phyloP scores from a whole-genome alignment of 2,113 vertebrate genomes.

The Dipodomys ordii region DNA sequence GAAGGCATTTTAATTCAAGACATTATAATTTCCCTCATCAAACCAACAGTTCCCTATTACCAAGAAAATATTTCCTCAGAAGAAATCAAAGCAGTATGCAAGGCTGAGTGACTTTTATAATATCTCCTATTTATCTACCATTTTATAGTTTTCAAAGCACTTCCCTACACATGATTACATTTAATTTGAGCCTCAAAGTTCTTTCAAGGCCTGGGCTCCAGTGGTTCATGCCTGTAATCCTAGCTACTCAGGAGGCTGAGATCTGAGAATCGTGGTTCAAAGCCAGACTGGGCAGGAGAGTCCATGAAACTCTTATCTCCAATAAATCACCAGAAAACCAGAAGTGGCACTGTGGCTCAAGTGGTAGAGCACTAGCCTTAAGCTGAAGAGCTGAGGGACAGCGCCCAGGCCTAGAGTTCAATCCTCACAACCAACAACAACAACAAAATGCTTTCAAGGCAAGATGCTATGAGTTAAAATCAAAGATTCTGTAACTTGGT shows the following conservation, averaged over 20 bases:
- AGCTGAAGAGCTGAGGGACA: too few relatives aligned
- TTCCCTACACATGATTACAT: conserved; percentile 55
- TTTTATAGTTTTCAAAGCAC: conserved; percentile 55
- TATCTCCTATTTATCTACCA: conserved; percentile 50
- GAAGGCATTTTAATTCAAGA: conserved; percentile 27
- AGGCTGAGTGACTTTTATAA: conserved; percentile 53
- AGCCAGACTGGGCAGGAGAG: too few relatives aligned
- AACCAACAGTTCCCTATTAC: neutral
- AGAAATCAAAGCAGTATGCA: conserved; percentile 50
- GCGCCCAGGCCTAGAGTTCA: too few relatives aligned
- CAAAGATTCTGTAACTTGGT: neutral
- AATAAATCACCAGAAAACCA: too few relatives aligned
- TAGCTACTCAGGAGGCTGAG: too few relatives aligned
- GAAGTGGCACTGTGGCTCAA: too few relatives aligned
- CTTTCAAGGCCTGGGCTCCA: neutral
- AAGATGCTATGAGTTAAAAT: conserved; percentile 43
- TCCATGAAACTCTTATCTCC: too few relatives aligned
- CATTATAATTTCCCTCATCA: conserved; percentile 41
- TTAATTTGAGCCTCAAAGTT: conserved; percentile 47
- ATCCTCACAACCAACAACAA: too few relatives aligned
- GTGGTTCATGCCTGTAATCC: too few relatives aligned
- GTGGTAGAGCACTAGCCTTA: too few relatives aligned
- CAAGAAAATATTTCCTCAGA: conserved; percentile 53
- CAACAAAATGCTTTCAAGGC: conserved; percentile 31
- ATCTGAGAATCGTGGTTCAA: too few relatives aligned